phyloP scores from a whole-genome alignment of 2,113 vertebrate genomes.

The Rhinolophus sinicus region DNA sequence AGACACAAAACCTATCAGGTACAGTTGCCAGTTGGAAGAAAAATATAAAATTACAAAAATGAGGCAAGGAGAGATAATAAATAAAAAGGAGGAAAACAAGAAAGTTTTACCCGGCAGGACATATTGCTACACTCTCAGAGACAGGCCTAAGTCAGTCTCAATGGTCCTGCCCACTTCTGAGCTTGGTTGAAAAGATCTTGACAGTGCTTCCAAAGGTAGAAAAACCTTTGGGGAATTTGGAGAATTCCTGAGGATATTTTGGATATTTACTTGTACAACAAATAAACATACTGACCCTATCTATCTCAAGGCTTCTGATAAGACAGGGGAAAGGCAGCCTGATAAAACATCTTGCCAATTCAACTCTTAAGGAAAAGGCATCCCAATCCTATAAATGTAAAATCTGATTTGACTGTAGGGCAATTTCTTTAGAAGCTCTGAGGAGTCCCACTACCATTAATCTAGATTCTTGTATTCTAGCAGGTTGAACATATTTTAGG shows the following conservation, averaged over 20 bases:
- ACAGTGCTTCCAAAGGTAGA: neutral
- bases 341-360: neutral
- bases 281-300: neutral
- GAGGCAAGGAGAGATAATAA: neutral
- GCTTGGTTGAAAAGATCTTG: neutral
- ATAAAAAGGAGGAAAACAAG: neutral
- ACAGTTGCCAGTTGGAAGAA: neutral
- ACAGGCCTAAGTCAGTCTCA: neutral
- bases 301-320: neutral
- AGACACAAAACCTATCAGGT: slow-evolving; percentile 16
- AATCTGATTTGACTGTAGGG: neutral
- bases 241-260: neutral
- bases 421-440: neutral
- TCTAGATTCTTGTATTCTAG: neutral
- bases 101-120: neutral
- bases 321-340: neutral
- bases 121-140: neutral
- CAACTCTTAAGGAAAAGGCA: neutral
- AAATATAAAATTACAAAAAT: neutral
- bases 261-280: neutral
- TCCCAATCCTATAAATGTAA: neutral
- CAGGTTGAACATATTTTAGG: neutral
- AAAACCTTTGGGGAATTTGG: neutral
- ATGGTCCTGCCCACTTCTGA: neutral
- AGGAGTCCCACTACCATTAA: neutral